Percentiles rank a stretch among this genome's conserved stretches.
Evolutionary conservation across 1,140 invertebrate genomes (phyloP).

Genomic region (Neodiprion fabricii): DNA sequence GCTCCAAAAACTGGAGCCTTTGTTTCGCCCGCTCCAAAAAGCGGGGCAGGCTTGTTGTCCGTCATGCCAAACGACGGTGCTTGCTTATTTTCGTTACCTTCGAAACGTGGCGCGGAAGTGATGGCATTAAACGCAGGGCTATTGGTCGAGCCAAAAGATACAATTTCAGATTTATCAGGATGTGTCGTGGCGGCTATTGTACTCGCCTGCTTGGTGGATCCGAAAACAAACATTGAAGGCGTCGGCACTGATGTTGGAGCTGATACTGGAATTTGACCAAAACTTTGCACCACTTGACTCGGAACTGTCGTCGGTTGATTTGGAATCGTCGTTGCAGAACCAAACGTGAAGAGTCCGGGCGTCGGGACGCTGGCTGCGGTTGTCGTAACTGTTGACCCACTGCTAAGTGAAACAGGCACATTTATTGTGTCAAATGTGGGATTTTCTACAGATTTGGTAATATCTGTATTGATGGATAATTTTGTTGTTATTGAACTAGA

Average conservation of each 20-base stretch:
- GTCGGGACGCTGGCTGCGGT: conserved; percentile 26
- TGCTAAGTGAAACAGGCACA: neutral
- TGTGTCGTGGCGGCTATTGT: neutral
- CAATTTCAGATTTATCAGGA: neutral
- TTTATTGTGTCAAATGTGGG: neutral
- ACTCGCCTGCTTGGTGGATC: conserved; percentile 23
- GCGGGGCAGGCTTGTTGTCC: conserved; percentile 26
- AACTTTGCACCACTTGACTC: conserved; percentile 25
- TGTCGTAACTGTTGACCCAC: conserved; percentile 10
- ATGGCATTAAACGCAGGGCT: conserved; percentile 24
- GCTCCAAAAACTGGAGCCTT: conserved; percentile 21
- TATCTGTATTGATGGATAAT: neutral
- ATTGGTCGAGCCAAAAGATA: neutral
- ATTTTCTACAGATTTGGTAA: neutral
- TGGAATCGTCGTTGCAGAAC: conserved; percentile 36
- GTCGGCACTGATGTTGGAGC: conserved; percentile 17
- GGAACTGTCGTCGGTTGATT: conserved; percentile 34
- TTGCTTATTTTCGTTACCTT: conserved; percentile 28
- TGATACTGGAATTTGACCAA: conserved; percentile 26
- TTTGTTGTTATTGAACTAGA: neutral
- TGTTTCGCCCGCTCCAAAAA: conserved; percentile 34
- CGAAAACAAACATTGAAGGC: conserved; percentile 23
- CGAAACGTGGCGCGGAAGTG: conserved; percentile 17
- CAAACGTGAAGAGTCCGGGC: neutral
- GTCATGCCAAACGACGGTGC: conserved; percentile 28